Conservation (phyloP, 2,113 vertebrate genomes). For the Neodon shergylaensis region DNA sequence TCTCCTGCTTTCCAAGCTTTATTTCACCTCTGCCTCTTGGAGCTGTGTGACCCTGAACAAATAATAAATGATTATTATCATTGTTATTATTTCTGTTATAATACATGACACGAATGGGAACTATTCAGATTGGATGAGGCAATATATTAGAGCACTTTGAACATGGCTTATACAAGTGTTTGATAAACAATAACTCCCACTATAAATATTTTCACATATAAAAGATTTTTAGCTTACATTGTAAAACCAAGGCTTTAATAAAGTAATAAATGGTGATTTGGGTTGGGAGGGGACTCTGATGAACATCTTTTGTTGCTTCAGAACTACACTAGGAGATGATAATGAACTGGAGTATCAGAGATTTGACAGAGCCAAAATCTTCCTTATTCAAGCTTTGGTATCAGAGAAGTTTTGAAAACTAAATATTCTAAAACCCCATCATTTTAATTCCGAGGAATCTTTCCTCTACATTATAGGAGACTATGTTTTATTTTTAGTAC, state of each 20-base stretch:
- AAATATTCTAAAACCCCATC: slow-evolving; percentile 14
- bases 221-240: background rate
- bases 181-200: slow-evolving; percentile 18
- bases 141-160: slow-evolving; percentile 10
- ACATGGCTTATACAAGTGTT: background rate
- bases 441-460: slow-evolving; percentile 42
- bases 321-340: slow-evolving; percentile 4
- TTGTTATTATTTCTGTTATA: background rate
- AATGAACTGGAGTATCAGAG: background rate
- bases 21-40: slow-evolving; percentile 32
- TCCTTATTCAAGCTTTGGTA: slow-evolving; percentile 12
- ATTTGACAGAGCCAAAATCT: slow-evolving; percentile 39
- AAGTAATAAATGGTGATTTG: slow-evolving; percentile 22
- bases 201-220: background rate
- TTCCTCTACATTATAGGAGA: slow-evolving; percentile 2
- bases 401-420: slow-evolving; percentile 48
- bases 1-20: background rate
- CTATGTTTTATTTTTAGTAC: slow-evolving; percentile 43
- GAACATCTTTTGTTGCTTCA: slow-evolving; percentile 18
- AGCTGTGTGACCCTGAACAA: slow-evolving; percentile 28
- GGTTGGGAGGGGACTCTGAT: background rate
- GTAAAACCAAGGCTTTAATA: background rate
- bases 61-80: slow-evolving; percentile 20
- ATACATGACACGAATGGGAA: background rate
- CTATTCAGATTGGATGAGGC: background rate